A percentile compares a stretch with the other conserved stretches of the same genome.
phyloP scores from a whole-genome alignment of 2,888 invertebrate genomes.

The Matsumyia berberina region DNA sequence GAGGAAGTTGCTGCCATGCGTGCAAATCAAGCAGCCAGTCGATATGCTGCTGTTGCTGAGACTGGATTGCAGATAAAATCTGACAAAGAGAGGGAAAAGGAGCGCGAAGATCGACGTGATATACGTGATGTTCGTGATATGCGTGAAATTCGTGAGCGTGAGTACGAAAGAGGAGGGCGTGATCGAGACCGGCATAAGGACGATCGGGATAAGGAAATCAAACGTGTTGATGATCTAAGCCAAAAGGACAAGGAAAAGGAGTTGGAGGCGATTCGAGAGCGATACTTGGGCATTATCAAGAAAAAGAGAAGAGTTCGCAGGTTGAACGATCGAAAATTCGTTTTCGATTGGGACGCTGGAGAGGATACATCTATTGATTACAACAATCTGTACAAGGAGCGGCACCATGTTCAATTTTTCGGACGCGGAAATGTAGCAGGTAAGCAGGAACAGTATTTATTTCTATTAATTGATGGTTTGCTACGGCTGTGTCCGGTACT shows the following conservation, averaged over 20 bases:
- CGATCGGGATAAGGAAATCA: slow-evolving; percentile 84
- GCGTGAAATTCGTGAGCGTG: slow-evolving; percentile 73
- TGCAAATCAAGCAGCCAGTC: slow-evolving; percentile 86
- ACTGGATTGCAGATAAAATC: slow-evolving; percentile 29
- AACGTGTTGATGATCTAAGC: slow-evolving; percentile 82
- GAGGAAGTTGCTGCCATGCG: slow-evolving; percentile 94
- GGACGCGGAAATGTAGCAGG: slow-evolving; percentile 97
- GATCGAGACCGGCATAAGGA: slow-evolving; percentile 80
- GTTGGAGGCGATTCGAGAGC: slow-evolving; percentile 96
- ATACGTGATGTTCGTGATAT: background rate
- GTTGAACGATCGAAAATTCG: slow-evolving; percentile 99
- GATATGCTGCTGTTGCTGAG: slow-evolving; percentile 58
- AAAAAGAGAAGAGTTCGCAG: slow-evolving; percentile 96
- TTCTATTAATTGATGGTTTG: no score
- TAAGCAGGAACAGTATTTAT: no score
- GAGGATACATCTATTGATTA: slow-evolving; percentile 99
- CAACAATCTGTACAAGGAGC: slow-evolving; percentile 97
- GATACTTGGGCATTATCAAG: slow-evolving; percentile 96
- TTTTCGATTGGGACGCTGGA: slow-evolving; percentile 99
- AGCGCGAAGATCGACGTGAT: slow-evolving; percentile 85
- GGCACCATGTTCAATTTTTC: slow-evolving; percentile 98
- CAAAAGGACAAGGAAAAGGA: slow-evolving; percentile 96
- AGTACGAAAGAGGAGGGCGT: slow-evolving; percentile 78
- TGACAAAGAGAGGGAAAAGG: slow-evolving; percentile 84
- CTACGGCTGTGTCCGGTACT: no score